Base-by-base conservation (phyloP, 2,113 vertebrate genomes). In the Orthonyx spaldingii region DNA sequence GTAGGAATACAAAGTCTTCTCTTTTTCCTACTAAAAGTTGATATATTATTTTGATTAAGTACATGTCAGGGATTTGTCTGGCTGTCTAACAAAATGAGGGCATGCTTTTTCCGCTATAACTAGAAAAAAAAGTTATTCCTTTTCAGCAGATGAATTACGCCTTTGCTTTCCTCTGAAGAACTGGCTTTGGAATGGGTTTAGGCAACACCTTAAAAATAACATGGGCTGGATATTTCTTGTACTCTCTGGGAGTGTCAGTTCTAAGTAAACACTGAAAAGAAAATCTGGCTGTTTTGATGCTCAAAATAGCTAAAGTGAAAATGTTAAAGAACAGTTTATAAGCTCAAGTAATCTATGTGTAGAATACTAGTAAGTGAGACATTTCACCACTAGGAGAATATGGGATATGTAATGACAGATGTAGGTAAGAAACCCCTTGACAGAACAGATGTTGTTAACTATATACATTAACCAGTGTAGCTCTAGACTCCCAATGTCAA, bases 121-220 rank as follows among this genome's bases (percentile, higher is more conserved):
- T 66, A 90, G 37, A 30, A 55, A 42, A 57, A 56, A 87, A 72
- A 89, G 24, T 47, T 93, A 76, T 20, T 97, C 14, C 79, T 90
- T 68, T 87, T 84, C 64, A 82, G 50, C 27, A 69, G 27, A 94
- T 90, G 68, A 94, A 84, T 78, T 87, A 95, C 30, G 79, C 42
- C 57, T 94, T 81, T 80, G 50, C 50, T 92, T 87, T 91, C 60
- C 69, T 94, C 78, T 91, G 61, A 94, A 91, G 65, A 97, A 87
- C 7, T 35, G 50, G 47, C 72, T 89, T 90, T 89, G 75, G 90
- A 87, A 69, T 21, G 39, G 64, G 27, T 72, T 90, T 93, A 84
- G 42, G 69, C 32, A 97, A 61, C 57, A 88, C 50, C 63, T 92
- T 76, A 79, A 83, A 84, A 97, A 91, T 72, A 94, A 74, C 2